phyloP scores from a whole-genome alignment of 1,140 invertebrate species.

The Apis florea region DNA sequence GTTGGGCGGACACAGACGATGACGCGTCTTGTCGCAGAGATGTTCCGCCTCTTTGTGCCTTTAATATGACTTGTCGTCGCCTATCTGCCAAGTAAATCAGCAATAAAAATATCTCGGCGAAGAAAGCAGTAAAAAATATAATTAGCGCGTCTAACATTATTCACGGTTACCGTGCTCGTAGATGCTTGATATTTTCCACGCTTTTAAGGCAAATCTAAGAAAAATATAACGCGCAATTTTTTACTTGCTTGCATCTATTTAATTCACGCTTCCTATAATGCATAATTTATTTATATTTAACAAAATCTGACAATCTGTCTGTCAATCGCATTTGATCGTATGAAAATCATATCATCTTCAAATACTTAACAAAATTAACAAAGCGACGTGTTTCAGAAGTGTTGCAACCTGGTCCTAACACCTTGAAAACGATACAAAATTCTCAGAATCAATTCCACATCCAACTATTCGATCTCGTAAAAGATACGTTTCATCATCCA shows the following conservation, averaged over 20 bases:
- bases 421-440: too few species aligned
- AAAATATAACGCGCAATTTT: neutral
- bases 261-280: neutral
- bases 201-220: neutral
- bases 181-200: neutral
- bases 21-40: constrained; percentile 33
- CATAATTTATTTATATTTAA: too few species aligned
- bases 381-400: too few species aligned
- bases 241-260: neutral
- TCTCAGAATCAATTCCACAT: too few species aligned
- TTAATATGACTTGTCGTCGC: constrained; percentile 23
- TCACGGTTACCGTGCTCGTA: neutral
- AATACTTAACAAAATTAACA: too few species aligned
- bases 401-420: too few species aligned
- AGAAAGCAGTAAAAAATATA: constrained; percentile 31
- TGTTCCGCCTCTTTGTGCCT: constrained; percentile 29
- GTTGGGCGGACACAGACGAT: constrained; percentile 37
- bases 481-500: too few species aligned
- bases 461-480: too few species aligned
- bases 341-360: too few species aligned
- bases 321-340: too few species aligned
- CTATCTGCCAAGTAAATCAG: constrained; percentile 32
- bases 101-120: constrained; percentile 34
- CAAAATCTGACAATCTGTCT: too few species aligned
- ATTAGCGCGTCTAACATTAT: constrained; percentile 25